Evolutionary conservation across 64 coral and sea anemone species (phyloP).

Genomic region (Pachyseris speciosa): DNA sequence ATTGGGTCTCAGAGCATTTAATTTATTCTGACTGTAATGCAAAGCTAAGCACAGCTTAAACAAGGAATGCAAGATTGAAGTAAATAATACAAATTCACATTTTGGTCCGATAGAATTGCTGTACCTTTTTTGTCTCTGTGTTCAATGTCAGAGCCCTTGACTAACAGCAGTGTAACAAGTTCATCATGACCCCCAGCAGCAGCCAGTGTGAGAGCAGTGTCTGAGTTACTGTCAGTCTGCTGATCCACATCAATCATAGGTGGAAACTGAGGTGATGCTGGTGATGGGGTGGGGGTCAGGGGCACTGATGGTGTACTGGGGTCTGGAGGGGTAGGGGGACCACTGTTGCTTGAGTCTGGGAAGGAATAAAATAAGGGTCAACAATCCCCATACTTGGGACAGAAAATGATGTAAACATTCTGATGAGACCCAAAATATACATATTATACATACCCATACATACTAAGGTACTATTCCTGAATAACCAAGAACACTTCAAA

Average conservation of each 20-base stretch:
- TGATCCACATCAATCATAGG: conserved; percentile 96
- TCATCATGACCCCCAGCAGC: conserved; percentile 98
- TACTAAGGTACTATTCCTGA: too few relatives aligned
- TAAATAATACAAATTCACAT: too few relatives aligned
- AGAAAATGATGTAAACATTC: too few relatives aligned
- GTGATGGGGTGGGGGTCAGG: conserved; percentile 91
- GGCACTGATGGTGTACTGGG: conserved; percentile 77
- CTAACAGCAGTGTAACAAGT: conserved; percentile 78
- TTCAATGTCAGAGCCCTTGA: conserved; percentile 87
- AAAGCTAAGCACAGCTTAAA: too few relatives aligned
- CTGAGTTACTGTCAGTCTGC: conserved; percentile 98
- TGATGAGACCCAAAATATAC: too few relatives aligned
- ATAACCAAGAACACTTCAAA: too few relatives aligned
- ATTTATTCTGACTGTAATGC: too few relatives aligned
- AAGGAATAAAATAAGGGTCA: background rate
- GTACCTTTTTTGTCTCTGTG: conserved; percentile 98
- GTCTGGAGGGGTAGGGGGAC: conserved; percentile 88
- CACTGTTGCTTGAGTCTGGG: conserved; percentile 76
- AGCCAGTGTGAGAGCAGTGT: conserved; percentile 92
- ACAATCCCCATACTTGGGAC: too few relatives aligned
- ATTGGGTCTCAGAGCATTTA: too few relatives aligned
- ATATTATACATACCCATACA: too few relatives aligned
- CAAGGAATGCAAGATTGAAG: too few relatives aligned
- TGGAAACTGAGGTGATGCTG: conserved; percentile 85
- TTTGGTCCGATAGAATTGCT: background rate